Percentiles rank a stretch among this genome's conserved stretches.
Evolutionary conservation across 1,140 invertebrate species (phyloP).

Genomic region (Leptinotarsa defecta): DNA sequence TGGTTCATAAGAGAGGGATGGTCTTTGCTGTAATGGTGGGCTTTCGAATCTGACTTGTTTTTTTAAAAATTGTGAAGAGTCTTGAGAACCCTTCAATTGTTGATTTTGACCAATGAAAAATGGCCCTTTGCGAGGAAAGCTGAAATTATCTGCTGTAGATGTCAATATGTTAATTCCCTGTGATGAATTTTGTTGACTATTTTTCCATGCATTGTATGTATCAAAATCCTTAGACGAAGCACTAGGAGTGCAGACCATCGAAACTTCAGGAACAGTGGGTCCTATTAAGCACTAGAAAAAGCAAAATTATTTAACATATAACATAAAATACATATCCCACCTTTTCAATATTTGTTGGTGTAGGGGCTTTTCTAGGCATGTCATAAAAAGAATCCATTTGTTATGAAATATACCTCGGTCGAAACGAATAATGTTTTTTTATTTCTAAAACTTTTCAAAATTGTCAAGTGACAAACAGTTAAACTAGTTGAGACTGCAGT

Average conservation of each 20-base stretch:
- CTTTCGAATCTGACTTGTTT: constrained; percentile 46
- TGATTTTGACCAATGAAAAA: constrained; percentile 15
- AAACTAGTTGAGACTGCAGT: no score
- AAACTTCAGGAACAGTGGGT: constrained; percentile 50
- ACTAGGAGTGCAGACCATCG: constrained; percentile 36
- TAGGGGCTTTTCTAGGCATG: constrained; percentile 45
- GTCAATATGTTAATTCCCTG: constrained; percentile 9
- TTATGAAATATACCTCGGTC: no score
- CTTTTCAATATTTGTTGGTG: constrained; percentile 36
- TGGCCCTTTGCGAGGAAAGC: not conserved
- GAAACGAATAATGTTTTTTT: no score
- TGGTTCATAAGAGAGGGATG: constrained; percentile 10
- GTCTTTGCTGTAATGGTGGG: constrained; percentile 34
- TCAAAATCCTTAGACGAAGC: constrained; percentile 31
- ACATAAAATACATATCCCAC: constrained; percentile 37
- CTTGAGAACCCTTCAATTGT: not conserved
- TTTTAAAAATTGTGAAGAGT: constrained; percentile 34
- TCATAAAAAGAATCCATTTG: constrained; percentile 54
- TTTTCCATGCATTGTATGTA: constrained; percentile 47
- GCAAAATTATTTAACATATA: constrained; percentile 16
- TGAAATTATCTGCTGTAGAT: constrained; percentile 24
- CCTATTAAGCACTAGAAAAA: constrained; percentile 40
- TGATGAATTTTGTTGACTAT: constrained; percentile 17
- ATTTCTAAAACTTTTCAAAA: no score
- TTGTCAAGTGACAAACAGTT: no score